Base-by-base conservation (phyloP, 2,888 invertebrate species). In the Nowickia ferox region DNA sequence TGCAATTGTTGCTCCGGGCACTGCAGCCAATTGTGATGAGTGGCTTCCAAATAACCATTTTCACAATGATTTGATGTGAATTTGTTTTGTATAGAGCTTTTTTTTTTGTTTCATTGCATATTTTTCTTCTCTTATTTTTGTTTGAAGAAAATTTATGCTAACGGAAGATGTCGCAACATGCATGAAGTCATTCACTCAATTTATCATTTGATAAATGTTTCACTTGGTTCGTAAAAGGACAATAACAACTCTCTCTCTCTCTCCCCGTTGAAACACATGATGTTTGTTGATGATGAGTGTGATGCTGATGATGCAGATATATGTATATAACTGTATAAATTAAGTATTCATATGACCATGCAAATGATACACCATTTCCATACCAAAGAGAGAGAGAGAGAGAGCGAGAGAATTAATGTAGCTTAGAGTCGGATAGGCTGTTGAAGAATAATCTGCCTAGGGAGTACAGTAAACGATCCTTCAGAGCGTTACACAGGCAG, bases 131-230 rank as follows among this genome's bases (percentile, higher is more conserved):
- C 10, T 38, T 30, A 1, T 5, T 17, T 51, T 68, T 42, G 19
- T 55, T 48, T 15, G 51, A 44, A 74, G 38, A 76, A 71, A 78
- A 79, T 72, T 84, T 76, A 71, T 82, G 75, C 84, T 84, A 77
- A 88, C 88, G 90, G 90, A 90, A 89, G 91, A 90, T 84, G 88
- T 87, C 85, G 86, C 87, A 89, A 90, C 91, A 89, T 89, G 91
- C 92, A 92, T 91, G 91, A 91, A 91, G 92, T 92, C 91, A 92
- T 91, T 91, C 92, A 91, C 91, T 91, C 92, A 92, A 92, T 92
- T 92, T 92, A 91, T 92, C 91, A 90, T 91, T 92, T 91, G 92
- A 91, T 92, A 90, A 89, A 91, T 91, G 92, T 90, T 89, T 91
- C 88, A 80, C 72, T 86, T 86, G 76, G 30, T 80, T 76, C 75